phyloP scores from a whole-genome alignment of 1,140 invertebrate species.

The Venturia canescens region DNA sequence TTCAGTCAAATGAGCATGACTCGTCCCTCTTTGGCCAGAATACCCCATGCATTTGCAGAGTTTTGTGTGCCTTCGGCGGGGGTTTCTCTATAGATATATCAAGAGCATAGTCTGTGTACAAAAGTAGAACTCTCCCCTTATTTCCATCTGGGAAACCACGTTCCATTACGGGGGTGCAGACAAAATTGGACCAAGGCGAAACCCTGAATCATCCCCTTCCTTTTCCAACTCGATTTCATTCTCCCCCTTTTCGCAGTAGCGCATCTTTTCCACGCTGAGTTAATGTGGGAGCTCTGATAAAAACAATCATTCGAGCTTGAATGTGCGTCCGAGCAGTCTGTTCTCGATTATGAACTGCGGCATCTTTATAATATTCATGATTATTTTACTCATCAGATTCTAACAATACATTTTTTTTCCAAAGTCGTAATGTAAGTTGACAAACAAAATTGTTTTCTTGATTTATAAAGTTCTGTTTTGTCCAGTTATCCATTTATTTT shows the following conservation, averaged over 20 bases:
- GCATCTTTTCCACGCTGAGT: neutral
- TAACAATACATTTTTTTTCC: too few relatives aligned
- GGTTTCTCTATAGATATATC: neutral
- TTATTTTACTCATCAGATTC: too few relatives aligned
- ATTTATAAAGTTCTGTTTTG: too few relatives aligned
- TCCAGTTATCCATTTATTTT: too few relatives aligned
- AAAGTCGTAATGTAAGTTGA: too few relatives aligned
- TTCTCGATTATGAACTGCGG: neutral
- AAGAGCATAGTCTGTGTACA: neutral
- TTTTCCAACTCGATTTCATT: conserved; percentile 2
- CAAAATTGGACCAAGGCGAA: conserved; percentile 39
- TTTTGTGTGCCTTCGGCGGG: neutral
- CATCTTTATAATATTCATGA: too few relatives aligned
- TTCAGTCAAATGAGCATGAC: too few relatives aligned
- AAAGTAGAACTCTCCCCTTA: neutral
- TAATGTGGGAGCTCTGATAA: neutral
- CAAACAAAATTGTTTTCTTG: too few relatives aligned
- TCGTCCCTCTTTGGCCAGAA: neutral
- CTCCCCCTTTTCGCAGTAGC: neutral
- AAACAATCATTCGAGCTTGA: neutral
- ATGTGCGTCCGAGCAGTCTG: neutral
- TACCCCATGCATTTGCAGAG: neutral
- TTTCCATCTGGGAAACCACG: conserved; percentile 16
- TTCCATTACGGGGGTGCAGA: conserved; percentile 38
- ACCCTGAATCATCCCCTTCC: conserved; percentile 25